A percentile compares a stretch with the other conserved stretches of the same genome.
Evolutionary conservation across 1,140 invertebrate species (phyloP).

Genomic region (Hirudo medicinalis): DNA sequence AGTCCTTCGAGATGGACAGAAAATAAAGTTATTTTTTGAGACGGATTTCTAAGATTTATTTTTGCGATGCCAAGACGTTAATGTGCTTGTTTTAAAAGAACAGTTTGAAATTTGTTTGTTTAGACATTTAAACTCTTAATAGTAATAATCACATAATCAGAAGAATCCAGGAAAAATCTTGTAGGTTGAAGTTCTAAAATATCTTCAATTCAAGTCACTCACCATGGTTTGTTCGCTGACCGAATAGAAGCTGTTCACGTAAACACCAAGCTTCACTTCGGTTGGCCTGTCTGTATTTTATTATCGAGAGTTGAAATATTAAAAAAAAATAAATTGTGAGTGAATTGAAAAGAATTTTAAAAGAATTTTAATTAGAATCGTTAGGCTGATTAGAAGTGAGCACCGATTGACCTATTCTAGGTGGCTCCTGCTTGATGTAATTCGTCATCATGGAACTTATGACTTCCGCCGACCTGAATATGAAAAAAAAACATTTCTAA

Average conservation of each 20-base stretch:
- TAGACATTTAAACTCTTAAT: too few relatives aligned
- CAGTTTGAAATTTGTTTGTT: too few relatives aligned
- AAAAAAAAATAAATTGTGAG: too few relatives aligned
- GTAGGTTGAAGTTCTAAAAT: not conserved
- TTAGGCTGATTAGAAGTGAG: too few relatives aligned
- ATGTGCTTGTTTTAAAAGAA: too few relatives aligned
- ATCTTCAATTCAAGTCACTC: not conserved
- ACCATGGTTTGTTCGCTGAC: conserved; percentile 18
- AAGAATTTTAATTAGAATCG: too few relatives aligned
- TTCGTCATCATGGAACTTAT: not conserved
- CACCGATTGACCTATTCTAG: not conserved
- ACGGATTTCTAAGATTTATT: too few relatives aligned
- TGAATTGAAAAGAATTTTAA: too few relatives aligned
- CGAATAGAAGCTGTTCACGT: conserved; percentile 15
- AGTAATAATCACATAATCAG: too few relatives aligned
- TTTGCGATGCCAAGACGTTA: too few relatives aligned
- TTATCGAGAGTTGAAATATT: too few relatives aligned
- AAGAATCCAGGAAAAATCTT: not conserved
- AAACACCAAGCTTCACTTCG: conserved; percentile 13
- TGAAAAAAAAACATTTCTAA: too few relatives aligned
- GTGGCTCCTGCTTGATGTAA: conserved; percentile 11
- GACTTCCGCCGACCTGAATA: not conserved
- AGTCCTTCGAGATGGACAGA: conserved; percentile 30
- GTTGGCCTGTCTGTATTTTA: conserved; percentile 6
- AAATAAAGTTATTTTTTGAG: not conserved